A percentile compares a stretch with the other conserved stretches of the same genome.
phyloP scores from a whole-genome alignment of 2,888 invertebrate genomes.

The Malachius bipustulatus region DNA sequence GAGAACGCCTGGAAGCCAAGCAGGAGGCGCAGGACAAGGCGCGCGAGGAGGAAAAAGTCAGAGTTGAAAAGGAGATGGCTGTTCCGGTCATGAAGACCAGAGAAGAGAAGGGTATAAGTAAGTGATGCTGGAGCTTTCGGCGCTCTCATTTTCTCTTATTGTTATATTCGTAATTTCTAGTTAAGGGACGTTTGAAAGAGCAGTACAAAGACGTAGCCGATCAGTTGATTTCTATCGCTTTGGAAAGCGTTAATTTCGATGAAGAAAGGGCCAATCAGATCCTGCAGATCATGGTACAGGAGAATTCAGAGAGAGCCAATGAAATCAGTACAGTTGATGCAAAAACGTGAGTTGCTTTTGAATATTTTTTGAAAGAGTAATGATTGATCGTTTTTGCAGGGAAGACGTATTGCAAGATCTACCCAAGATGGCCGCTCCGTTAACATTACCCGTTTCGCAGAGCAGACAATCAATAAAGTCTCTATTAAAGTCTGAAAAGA shows the following conservation, averaged over 20 bases:
- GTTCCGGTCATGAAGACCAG: slow-evolving; percentile 53
- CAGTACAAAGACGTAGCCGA: slow-evolving; percentile 68
- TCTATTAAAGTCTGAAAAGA: slow-evolving; percentile 30
- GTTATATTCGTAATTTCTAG: slow-evolving; percentile 37
- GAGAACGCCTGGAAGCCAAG: slow-evolving; percentile 38
- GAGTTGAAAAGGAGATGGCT: slow-evolving; percentile 32
- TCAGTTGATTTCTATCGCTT: slow-evolving; percentile 68
- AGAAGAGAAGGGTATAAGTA: slow-evolving; percentile 60
- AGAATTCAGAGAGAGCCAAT: slow-evolving; percentile 39
- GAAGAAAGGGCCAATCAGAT: slow-evolving; percentile 73
- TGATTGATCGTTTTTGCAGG: too few relatives aligned
- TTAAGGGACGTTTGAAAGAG: slow-evolving; percentile 55
- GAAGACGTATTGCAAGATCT: background rate
- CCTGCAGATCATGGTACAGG: slow-evolving; percentile 56
- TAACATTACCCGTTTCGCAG: slow-evolving; percentile 29
- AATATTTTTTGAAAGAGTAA: too few relatives aligned
- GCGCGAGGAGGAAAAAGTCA: slow-evolving; percentile 17
- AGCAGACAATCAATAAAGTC: slow-evolving; percentile 36
- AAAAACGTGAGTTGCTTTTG: slow-evolving; percentile 25
- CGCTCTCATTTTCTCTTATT: background rate
- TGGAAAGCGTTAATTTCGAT: slow-evolving; percentile 80
- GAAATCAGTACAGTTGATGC: slow-evolving; percentile 17
- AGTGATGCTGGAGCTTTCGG: slow-evolving; percentile 27
- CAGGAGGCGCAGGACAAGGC: slow-evolving; percentile 25
- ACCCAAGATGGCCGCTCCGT: slow-evolving; percentile 6